Conservation (phyloP, 1,140 invertebrate species). For the Papilio polyxenes region DNA sequence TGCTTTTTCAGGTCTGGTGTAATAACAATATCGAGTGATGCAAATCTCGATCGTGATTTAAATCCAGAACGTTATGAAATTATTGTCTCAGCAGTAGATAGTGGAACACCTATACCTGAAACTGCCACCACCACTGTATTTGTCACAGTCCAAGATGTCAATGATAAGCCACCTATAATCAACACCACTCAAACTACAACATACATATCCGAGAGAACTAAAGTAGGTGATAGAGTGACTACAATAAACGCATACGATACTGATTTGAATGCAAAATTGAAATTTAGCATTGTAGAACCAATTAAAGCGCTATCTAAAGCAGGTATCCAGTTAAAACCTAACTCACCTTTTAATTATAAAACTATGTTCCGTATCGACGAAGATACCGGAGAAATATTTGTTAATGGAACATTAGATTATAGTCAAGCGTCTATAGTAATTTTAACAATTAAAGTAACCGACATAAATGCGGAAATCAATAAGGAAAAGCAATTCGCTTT, state of each 20-base stretch:
- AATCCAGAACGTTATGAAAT: slow-evolving; percentile 86
- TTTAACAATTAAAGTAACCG: slow-evolving; percentile 87
- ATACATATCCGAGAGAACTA: slow-evolving; percentile 87
- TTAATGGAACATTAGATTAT: slow-evolving; percentile 87
- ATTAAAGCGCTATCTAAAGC: slow-evolving; percentile 88
- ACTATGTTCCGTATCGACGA: slow-evolving; percentile 87
- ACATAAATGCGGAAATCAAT: slow-evolving; percentile 86
- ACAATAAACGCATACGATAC: slow-evolving; percentile 85
- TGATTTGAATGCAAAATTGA: slow-evolving; percentile 85
- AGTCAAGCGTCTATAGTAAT: slow-evolving; percentile 90
- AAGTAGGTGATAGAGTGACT: slow-evolving; percentile 84
- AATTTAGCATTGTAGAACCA: slow-evolving; percentile 86
- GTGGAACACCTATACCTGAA: slow-evolving; percentile 87
- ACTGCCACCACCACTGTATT: slow-evolving; percentile 88
- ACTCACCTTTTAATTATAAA: slow-evolving; percentile 84
- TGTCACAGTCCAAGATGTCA: slow-evolving; percentile 88
- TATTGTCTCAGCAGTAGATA: slow-evolving; percentile 87
- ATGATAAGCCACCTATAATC: slow-evolving; percentile 91
- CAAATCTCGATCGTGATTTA: slow-evolving; percentile 86
- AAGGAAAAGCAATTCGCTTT: slow-evolving; percentile 84
- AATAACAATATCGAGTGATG: slow-evolving; percentile 87
- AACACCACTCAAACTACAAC: slow-evolving; percentile 82
- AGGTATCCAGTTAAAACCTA: slow-evolving; percentile 84
- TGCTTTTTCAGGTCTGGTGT: slow-evolving; percentile 82
- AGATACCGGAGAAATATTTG: slow-evolving; percentile 85